Conservation (phyloP, 2,797 vertebrate genomes). For the Anas capensis region DNA sequence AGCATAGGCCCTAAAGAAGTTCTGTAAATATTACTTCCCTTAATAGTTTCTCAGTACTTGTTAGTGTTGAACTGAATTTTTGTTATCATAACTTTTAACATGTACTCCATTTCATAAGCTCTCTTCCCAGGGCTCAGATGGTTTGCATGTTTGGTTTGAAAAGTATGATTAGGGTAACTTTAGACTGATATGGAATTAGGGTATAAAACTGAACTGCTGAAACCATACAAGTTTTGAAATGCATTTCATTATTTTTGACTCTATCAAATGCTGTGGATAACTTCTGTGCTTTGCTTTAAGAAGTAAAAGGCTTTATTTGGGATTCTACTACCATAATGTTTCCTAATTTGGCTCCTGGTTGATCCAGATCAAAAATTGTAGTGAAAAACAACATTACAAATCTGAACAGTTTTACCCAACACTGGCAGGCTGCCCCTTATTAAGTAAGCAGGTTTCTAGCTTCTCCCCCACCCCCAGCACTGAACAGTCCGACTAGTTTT, state of each 20-base stretch:
- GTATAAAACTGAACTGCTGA: conserved; percentile 19
- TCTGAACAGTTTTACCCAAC: background rate
- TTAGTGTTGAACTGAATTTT: conserved; percentile 1
- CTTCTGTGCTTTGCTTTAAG: background rate
- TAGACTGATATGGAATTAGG: background rate
- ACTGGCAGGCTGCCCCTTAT: background rate
- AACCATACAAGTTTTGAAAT: background rate
- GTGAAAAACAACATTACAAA: background rate
- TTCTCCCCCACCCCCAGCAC: background rate
- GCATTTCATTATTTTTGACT: background rate
- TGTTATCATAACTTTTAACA: background rate
- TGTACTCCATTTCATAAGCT: background rate
- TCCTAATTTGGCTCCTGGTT: background rate
- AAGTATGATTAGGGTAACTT: background rate
- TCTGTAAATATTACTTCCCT: background rate
- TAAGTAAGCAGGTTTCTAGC: background rate
- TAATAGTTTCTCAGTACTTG: background rate
- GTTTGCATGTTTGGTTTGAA: background rate
- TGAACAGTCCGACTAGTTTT: background rate
- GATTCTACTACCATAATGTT: background rate
- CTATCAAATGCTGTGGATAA: background rate
- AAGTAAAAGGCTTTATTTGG: background rate
- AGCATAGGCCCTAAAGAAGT: background rate
- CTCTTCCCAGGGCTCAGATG: background rate
- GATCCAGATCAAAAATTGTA: background rate